Evolutionary conservation across 2,113 vertebrate species (phyloP).

Genomic region (Myiozetetes cayanensis): DNA sequence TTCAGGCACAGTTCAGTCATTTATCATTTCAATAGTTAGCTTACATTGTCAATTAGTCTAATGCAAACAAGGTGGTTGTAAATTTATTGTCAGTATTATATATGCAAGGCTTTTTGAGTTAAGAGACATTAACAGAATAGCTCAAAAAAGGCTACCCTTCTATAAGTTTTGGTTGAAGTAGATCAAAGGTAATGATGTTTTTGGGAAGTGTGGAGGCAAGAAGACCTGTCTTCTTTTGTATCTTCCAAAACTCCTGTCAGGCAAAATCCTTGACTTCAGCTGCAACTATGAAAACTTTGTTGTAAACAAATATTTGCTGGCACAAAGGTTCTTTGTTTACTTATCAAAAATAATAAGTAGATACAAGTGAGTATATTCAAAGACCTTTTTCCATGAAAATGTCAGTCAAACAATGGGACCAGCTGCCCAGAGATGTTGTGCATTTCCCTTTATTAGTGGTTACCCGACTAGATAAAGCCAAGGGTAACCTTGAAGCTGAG

Average conservation of each 20-base stretch:
- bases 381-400: not conserved
- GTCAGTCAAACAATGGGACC: not conserved
- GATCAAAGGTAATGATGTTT: not conserved
- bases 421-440: not conserved
- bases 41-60: not conserved
- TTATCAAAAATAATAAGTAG: not conserved
- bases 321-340: not conserved
- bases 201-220: not conserved
- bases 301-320: not conserved
- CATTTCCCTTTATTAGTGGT: not conserved
- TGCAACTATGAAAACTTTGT: not conserved
- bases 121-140: not conserved
- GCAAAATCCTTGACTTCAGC: not conserved
- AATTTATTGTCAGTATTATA: not conserved
- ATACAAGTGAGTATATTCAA: not conserved
- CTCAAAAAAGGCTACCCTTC: not conserved
- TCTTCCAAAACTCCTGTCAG: not conserved
- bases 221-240: not conserved
- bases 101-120: not conserved
- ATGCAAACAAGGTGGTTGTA: not conserved
- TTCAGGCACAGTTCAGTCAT: not conserved
- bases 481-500: not conserved
- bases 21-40: not conserved
- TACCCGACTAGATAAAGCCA: not conserved
- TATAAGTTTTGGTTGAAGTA: not conserved